phyloP scores from a whole-genome alignment of 37 sponge, comb jelly and placozoan genomes.

The Oscarella lobularis region DNA sequence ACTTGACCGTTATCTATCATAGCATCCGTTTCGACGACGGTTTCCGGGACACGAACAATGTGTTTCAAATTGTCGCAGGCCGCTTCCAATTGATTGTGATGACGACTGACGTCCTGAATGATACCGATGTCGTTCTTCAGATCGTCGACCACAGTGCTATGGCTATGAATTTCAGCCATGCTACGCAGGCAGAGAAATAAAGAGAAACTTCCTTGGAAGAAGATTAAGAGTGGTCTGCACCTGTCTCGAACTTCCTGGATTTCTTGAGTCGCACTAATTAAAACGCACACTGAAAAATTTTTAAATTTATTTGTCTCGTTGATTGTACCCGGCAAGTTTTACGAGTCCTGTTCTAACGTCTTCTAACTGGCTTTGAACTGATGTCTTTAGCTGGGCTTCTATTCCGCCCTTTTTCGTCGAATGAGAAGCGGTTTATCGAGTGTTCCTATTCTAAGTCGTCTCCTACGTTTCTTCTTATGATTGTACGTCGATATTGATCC shows the following conservation, averaged over 20 bases:
- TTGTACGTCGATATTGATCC: background rate
- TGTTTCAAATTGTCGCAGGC: conserved; percentile 10
- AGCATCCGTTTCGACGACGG: background rate
- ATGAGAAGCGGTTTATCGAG: background rate
- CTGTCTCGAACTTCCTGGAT: background rate
- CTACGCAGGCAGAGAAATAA: too few relatives aligned
- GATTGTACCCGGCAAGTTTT: conserved; percentile 41
- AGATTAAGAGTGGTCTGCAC: too few relatives aligned
- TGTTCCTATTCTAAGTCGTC: too few relatives aligned
- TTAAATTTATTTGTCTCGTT: conserved; percentile 70
- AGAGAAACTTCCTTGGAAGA: too few relatives aligned
- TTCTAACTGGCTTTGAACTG: conserved; percentile 85
- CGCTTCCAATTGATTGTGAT: conserved; percentile 2
- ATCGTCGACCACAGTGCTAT: background rate
- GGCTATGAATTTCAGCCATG: background rate
- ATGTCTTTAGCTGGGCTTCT: conserved; percentile 67
- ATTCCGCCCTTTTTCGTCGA: conserved; percentile 58
- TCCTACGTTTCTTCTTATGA: background rate
- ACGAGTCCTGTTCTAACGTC: conserved; percentile 74
- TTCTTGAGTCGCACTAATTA: background rate
- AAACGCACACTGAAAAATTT: conserved; percentile 30
- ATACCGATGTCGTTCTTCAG: background rate
- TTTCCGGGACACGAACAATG: background rate
- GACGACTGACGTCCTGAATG: background rate
- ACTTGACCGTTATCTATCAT: background rate